These are phyloP conservation scores for Spisula subtruncata DNA, from an alignment of 2,888 invertebrate species.

Conservation along the genomic window DNA sequence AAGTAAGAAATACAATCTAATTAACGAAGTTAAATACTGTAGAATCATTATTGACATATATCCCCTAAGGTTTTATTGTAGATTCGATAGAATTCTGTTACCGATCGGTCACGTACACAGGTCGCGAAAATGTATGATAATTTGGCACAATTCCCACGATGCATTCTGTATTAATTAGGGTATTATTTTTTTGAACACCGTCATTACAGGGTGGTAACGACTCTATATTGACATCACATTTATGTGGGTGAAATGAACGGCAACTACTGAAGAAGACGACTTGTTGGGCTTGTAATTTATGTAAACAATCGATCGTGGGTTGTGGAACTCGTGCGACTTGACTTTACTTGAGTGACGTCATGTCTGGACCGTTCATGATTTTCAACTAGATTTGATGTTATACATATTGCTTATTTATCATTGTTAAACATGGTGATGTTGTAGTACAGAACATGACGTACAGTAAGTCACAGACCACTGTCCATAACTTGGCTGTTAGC, in stretches of 20 bases:
- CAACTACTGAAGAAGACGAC: too few species aligned
- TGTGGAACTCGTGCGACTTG: neutral
- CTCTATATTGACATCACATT: too few species aligned
- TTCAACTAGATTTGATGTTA: too few species aligned
- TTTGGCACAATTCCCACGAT: conserved; percentile 18
- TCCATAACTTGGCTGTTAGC: too few species aligned
- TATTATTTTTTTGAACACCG: neutral
- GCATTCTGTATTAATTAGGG: neutral
- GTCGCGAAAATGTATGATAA: conserved; percentile 37
- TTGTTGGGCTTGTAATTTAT: neutral
- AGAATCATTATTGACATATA: neutral
- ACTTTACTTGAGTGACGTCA: neutral
- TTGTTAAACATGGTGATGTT: too few species aligned
- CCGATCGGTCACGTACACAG: conserved; percentile 32
- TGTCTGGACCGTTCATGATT: too few species aligned
- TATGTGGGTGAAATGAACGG: too few species aligned
- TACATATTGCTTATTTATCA: too few species aligned
- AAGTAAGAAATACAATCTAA: neutral
- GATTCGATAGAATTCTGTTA: neutral
- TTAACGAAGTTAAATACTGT: neutral
- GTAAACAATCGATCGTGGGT: neutral
- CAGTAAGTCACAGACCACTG: too few species aligned
- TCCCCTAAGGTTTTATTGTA: neutral
- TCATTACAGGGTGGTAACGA: too few species aligned
- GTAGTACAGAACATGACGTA: too few species aligned